Percentiles rank a stretch among this genome's conserved stretches.
phyloP scores from a whole-genome alignment of 2,888 invertebrate genomes.

The Crematogaster levior region DNA sequence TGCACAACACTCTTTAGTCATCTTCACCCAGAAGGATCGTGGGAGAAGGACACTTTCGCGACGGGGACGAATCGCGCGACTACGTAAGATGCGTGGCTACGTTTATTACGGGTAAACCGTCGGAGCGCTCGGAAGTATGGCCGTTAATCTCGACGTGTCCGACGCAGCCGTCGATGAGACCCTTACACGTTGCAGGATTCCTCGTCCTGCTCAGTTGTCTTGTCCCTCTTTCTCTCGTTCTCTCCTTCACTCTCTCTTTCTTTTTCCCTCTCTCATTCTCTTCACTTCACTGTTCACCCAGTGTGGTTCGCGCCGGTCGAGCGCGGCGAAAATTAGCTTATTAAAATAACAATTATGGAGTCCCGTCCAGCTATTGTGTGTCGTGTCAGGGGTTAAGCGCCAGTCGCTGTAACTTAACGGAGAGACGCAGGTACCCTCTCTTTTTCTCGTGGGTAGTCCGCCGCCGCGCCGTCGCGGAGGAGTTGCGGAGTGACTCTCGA shows the following conservation, averaged over 20 bases:
- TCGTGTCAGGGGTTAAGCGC: conserved; percentile 79
- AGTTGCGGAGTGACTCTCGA: conserved; percentile 27
- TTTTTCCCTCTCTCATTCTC: conserved; percentile 15
- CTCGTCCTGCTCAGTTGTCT: conserved; percentile 17
- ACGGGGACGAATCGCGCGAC: conserved; percentile 54
- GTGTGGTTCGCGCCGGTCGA: conserved; percentile 66
- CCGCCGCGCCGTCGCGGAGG: conserved; percentile 28
- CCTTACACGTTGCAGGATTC: conserved; percentile 58
- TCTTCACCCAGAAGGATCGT: neutral
- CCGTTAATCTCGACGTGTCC: conserved; percentile 75
- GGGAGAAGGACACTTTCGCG: conserved; percentile 52
- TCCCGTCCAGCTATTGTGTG: conserved; percentile 78
- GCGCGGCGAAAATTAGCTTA: conserved; percentile 81
- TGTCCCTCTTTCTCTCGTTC: conserved; percentile 21
- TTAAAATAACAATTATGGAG: conserved; percentile 83
- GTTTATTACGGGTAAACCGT: conserved; percentile 74
- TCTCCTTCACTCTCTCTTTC: conserved; percentile 25
- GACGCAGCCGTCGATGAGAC: conserved; percentile 74
- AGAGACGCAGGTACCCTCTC: conserved; percentile 65
- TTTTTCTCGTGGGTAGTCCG: conserved; percentile 34
- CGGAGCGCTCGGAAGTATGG: conserved; percentile 71
- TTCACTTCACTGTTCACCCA: conserved; percentile 48
- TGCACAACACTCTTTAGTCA: neutral
- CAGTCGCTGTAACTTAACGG: conserved; percentile 80
- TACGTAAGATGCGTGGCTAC: conserved; percentile 66